phyloP scores from a whole-genome alignment of 2,113 vertebrate genomes.

The Leucosticte australis region DNA sequence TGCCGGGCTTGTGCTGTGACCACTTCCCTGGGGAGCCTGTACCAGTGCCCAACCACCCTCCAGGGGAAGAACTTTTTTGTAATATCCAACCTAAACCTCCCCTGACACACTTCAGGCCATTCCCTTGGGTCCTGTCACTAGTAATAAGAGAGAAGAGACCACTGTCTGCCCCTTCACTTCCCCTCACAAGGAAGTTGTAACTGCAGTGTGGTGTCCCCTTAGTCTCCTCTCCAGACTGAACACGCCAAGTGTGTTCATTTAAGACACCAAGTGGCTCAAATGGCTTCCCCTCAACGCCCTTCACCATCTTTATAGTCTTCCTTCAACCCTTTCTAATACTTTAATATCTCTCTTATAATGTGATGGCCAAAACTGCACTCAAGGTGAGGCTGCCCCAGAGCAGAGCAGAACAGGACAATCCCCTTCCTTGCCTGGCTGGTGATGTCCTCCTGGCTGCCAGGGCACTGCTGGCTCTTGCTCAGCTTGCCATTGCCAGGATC shows the following conservation, averaged over 20 bases:
- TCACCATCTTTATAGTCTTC: not conserved
- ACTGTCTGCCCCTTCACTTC: rapidly evolving
- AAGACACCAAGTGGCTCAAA: too few species aligned
- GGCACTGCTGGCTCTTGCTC: not conserved
- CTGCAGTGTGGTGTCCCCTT: not conserved
- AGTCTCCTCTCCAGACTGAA: not conserved
- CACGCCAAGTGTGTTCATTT: too few species aligned
- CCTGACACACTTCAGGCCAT: too few species aligned
- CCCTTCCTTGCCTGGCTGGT: rapidly evolving
- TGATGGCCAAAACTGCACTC: not conserved
- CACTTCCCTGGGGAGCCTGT: not conserved
- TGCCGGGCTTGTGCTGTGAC: too few species aligned
- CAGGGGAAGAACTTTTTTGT: not conserved
- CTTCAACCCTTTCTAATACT: not conserved
- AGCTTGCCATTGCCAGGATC: rapidly evolving
- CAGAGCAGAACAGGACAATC: not conserved
- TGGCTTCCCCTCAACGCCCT: not conserved
- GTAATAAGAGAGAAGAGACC: too few species aligned
- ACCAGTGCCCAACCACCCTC: not conserved
- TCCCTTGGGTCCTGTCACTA: not conserved
- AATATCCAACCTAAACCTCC: not conserved
- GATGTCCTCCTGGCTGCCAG: not conserved
- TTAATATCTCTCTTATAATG: not conserved
- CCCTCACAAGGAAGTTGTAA: rapidly evolving
- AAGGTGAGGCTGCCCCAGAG: rapidly evolving